Conservation (phyloP, 1,140 invertebrate genomes). For the Euwallacea similis region DNA sequence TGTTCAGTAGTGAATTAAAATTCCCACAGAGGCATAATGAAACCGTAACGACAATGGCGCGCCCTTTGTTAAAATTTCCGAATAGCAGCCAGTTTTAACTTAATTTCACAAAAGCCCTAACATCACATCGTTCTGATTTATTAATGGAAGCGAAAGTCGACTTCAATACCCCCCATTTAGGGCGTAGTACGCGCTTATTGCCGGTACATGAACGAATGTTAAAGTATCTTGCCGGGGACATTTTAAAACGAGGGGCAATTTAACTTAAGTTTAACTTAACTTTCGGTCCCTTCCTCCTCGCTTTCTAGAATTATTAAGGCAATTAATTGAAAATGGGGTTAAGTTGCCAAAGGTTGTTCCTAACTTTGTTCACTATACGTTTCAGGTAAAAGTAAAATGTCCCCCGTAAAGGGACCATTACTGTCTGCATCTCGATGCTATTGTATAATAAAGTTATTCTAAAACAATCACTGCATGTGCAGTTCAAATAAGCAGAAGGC, state of each 20-base stretch:
- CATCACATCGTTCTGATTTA: slow-evolving; percentile 36
- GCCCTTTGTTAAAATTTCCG: slow-evolving; percentile 28
- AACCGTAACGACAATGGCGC: slow-evolving; percentile 24
- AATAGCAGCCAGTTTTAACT: slow-evolving; percentile 33
- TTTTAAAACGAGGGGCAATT: slow-evolving; percentile 34
- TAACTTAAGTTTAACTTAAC: slow-evolving; percentile 32
- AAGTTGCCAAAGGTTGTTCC: slow-evolving; percentile 8
- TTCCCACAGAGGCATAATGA: slow-evolving; percentile 15
- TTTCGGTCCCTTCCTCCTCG: slow-evolving; percentile 29
- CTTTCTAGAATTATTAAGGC: slow-evolving; percentile 30
- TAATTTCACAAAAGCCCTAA: slow-evolving; percentile 34
- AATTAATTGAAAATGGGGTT: slow-evolving; percentile 34
- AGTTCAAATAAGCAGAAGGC: slow-evolving; percentile 9
- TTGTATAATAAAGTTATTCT: neutral
- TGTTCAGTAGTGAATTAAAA: slow-evolving; percentile 13
- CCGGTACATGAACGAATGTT: slow-evolving; percentile 31
- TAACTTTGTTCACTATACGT: neutral
- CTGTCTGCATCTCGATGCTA: neutral
- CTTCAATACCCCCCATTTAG: slow-evolving; percentile 36
- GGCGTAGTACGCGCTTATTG: slow-evolving; percentile 15
- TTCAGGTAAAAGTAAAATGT: no score
- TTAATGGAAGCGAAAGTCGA: slow-evolving; percentile 34
- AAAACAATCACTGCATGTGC: neutral
- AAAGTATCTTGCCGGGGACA: slow-evolving; percentile 30
- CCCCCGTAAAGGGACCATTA: neutral